phyloP scores from a whole-genome alignment of 2,113 vertebrate genomes.

The Sciurus niger region DNA sequence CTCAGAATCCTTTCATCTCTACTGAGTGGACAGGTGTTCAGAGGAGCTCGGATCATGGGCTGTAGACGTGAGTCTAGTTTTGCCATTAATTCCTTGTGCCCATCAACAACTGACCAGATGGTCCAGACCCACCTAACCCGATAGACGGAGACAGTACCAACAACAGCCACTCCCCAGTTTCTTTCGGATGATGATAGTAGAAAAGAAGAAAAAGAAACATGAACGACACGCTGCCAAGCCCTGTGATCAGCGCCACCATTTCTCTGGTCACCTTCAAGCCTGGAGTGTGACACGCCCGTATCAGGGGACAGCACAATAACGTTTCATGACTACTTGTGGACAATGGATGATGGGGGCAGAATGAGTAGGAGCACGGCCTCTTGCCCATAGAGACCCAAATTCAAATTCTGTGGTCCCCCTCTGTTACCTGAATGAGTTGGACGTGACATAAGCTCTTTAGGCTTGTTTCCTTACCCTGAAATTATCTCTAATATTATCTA shows the following conservation, averaged over 20 bases:
- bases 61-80: background rate
- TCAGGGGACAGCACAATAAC: background rate
- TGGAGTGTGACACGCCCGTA: background rate
- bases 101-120: background rate
- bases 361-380: background rate
- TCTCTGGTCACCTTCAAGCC: constrained; percentile 21
- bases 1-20: background rate
- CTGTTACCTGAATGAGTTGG: background rate
- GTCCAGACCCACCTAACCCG: background rate
- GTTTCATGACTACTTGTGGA: background rate
- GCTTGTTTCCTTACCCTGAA: background rate
- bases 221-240: background rate
- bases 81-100: background rate
- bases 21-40: background rate
- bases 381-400: background rate
- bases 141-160: background rate
- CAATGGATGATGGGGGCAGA: background rate
- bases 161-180: background rate
- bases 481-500: background rate
- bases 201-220: constrained; percentile 15
- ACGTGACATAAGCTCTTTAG: background rate
- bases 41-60: background rate
- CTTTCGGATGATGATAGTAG: background rate
- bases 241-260: background rate
- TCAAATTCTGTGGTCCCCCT: constrained; percentile 4